These are phyloP conservation scores for Chamaedrilus cognettii DNA, from an alignment of 2,888 invertebrate genomes.

Conservation along the genomic window DNA sequence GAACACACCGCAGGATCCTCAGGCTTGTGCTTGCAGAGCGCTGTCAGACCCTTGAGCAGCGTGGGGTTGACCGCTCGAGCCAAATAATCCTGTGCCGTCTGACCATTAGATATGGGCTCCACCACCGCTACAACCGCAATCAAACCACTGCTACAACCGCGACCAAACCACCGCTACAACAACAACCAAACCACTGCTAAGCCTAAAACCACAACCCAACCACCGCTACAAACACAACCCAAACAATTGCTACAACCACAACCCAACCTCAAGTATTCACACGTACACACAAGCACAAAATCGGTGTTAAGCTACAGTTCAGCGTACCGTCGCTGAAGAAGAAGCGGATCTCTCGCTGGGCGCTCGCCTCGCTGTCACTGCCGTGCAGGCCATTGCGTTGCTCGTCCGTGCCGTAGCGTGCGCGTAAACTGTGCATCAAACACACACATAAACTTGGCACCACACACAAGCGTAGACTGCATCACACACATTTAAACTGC, in stretches of 20 bases:
- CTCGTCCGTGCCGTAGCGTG: slow-evolving; percentile 70
- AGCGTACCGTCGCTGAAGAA: slow-evolving; percentile 81
- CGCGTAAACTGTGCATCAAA: slow-evolving; percentile 65
- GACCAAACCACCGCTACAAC: no score
- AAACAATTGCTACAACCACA: no score
- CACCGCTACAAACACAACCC: no score
- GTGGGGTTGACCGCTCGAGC: slow-evolving; percentile 70
- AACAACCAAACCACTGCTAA: no score
- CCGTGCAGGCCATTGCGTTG: slow-evolving; percentile 76
- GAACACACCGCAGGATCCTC: slow-evolving; percentile 69
- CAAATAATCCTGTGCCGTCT: slow-evolving; percentile 71
- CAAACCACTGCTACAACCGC: no score
- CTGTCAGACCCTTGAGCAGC: slow-evolving; percentile 65
- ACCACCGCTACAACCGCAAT: no score
- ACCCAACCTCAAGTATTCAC: neutral
- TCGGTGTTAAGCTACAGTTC: neutral
- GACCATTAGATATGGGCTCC: slow-evolving; percentile 72
- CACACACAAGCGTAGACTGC: no score
- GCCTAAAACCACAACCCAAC: no score
- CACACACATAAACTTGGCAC: no score
- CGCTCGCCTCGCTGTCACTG: slow-evolving; percentile 69
- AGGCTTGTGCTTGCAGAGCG: slow-evolving; percentile 73
- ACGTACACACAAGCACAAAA: neutral
- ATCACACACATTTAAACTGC: no score
- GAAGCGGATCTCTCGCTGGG: slow-evolving; percentile 80